Evolutionary conservation across 2,797 vertebrate genomes (phyloP).

Genomic region (Spondyliosoma cantharus): DNA sequence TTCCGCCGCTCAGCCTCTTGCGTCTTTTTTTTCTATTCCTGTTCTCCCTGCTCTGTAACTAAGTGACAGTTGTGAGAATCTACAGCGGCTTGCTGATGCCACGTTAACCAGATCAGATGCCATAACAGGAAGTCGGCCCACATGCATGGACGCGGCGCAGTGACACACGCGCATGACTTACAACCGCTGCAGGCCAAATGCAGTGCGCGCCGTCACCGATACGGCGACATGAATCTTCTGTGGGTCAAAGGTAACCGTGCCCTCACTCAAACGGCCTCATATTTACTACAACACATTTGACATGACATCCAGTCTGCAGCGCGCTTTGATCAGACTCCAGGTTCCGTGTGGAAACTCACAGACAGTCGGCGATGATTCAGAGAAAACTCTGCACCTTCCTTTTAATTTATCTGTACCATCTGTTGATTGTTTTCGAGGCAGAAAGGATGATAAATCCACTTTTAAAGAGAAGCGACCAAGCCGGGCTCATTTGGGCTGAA

Average conservation of each 20-base stretch:
- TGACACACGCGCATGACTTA: constrained; percentile 72
- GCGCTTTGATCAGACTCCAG: constrained; percentile 36
- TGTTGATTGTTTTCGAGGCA: constrained; percentile 39
- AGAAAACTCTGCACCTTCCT: constrained; percentile 25
- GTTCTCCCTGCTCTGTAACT: constrained; percentile 43
- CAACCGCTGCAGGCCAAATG: constrained; percentile 63
- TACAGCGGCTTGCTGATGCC: constrained; percentile 57
- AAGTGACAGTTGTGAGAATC: constrained; percentile 60
- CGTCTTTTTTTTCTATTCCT: constrained; percentile 53
- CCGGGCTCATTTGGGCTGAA: constrained; percentile 13
- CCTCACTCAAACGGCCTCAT: constrained; percentile 55
- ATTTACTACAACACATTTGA: constrained; percentile 52
- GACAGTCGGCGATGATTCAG: constrained; percentile 17
- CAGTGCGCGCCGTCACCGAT: constrained; percentile 73
- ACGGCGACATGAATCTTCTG: constrained; percentile 70
- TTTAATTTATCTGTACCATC: constrained; percentile 45
- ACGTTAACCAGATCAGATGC: constrained; percentile 77
- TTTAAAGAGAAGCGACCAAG: constrained; percentile 35
- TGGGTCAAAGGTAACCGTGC: constrained; percentile 73
- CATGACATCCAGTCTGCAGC: constrained; percentile 27
- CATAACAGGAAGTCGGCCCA: constrained; percentile 74
- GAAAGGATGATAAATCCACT: constrained; percentile 28
- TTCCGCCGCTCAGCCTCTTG: constrained; percentile 15
- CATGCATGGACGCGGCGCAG: constrained; percentile 51
- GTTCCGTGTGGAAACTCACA: constrained; percentile 21